Base-by-base conservation (phyloP, 1,140 invertebrate genomes). In the Bradysia coprophila region DNA sequence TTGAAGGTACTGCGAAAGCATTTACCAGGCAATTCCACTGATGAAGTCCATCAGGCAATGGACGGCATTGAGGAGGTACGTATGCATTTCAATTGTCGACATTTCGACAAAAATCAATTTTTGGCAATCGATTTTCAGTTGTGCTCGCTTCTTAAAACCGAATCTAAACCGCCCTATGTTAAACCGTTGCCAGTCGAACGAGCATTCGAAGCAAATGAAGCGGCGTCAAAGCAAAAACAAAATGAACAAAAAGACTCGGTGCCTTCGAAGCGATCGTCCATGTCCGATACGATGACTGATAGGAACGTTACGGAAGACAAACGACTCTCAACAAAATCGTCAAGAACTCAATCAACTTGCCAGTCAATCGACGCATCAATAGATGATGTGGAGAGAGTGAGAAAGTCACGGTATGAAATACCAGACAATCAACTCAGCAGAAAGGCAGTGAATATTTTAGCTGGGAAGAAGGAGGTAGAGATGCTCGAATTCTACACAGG, bases 21-120 rank as follows among this genome's bases (percentile, higher is more conserved):
- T 45, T 47, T 63, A 21, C 45, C 49, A 37, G 15, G 24, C 13
- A 41, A 42, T 19, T 42, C 44, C 16, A 50, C 51, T 21, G 48
- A 57, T 31, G 57, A 62, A 43, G 47, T 59, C 0, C 48, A 46
- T 13, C 54, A 58, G 15, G 55, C 62, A 1, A 41, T 66, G 3
- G 62, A 63, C 44, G 62, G 61, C 9, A 62, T 66, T 11, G 58
- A 64, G 40, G 63, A 66, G n/a, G 38, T 39, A 39, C 13, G 16
- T 23, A 11, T 15, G 2, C 11, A 3, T 11, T 21, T 22, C 10
- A 3, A 39, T 22, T 39, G 19, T 21, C 5, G 2, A 22, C 21
- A 21, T 39, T 39, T 4, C 18, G 21, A 38, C 18, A 22, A 39
- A 39, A 18, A 21, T 39, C n/a, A n/a, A 21, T 13, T 11, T 21